Conservation (phyloP, 2,888 invertebrate genomes). For the Neria commutata region DNA sequence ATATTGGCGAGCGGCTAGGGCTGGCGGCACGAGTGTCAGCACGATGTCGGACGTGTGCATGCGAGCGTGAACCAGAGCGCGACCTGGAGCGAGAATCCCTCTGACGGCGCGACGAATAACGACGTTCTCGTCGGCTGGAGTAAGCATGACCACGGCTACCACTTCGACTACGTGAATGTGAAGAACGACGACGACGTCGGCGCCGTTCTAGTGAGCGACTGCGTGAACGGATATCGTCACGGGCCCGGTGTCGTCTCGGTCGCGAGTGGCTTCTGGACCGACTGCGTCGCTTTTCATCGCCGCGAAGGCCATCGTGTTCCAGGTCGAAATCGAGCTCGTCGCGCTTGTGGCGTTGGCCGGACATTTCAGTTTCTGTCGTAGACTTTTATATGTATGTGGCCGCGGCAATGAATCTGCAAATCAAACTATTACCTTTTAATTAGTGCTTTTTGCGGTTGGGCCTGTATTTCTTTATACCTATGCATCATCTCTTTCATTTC, state of each 20-base stretch:
- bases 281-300: constrained; percentile 37
- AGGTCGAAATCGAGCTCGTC: constrained; percentile 31
- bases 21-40: constrained; percentile 1
- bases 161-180: constrained; percentile 26
- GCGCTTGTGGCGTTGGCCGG: constrained; percentile 36
- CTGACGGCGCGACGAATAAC: constrained; percentile 22
- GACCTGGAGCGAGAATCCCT: constrained; percentile 25
- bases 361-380: constrained; percentile 28
- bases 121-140: constrained; percentile 17
- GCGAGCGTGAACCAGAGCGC: constrained; percentile 23
- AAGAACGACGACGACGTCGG: constrained; percentile 16
- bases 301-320: constrained; percentile 30
- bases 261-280: constrained; percentile 39
- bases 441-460: background rate
- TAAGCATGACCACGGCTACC: constrained; percentile 19
- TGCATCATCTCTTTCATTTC: background rate
- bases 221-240: constrained; percentile 25
- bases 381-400: background rate
- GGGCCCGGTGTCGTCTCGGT: constrained; percentile 27
- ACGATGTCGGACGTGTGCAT: constrained; percentile 22
- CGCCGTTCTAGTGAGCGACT: constrained; percentile 29
- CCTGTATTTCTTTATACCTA: background rate
- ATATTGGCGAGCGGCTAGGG: constrained; percentile 4
- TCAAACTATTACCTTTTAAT: constrained; percentile 6
- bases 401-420: constrained; percentile 8